Evolutionary conservation across 2,797 vertebrate genomes (phyloP), one percentile per base, ranked within the genome.

Genomic region (Poeciliopsis presidionis): DNA sequence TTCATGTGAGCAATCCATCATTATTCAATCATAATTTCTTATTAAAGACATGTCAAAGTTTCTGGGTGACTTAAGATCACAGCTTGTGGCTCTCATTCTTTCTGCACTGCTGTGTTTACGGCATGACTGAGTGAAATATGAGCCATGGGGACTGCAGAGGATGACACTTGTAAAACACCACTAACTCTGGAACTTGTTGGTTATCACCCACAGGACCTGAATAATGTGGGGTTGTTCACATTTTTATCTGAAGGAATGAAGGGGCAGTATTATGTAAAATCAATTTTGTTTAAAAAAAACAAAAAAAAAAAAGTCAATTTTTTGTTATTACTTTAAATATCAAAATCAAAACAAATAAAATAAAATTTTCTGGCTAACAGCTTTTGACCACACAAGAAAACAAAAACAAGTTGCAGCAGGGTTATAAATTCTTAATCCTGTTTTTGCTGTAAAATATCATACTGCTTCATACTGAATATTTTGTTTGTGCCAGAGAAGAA

Each of bases 51-150:
- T 81, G 86, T 89, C 86, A 83, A 78, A 86, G 73, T 79, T 84
- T 81, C 81, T 85, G 88, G 88, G 88, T 88, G 77, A 79, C 86
- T 65, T 76, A 69, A 85, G 88, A 85, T 88, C 87, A 84, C 83
- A 83, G 88, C 87, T 79, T 76, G 0, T 57, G 67, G 81, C 87
- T 92, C 92, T 91, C 91, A 88, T 89, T 70, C 75, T 72, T n/a
- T 28, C 84, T 47, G 59, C 49, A 7, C 78, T 79, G 88, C 69
- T 89, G 91, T 91, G 86, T 90, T 72, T 75, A 76, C 90, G 87
- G 93, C 91, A 90, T 79, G n/a, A 72, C 65, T 25, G 81, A 75
- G 36, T 88, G 90, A 84, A 87, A 78, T 74, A 84, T 75, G 86
- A 89, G 86, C 80, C 81, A 86, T 71, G 77, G 74, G 79, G 79